Evolutionary conservation across 2,797 vertebrate genomes (phyloP).

Genomic region (Columba guinea): DNA sequence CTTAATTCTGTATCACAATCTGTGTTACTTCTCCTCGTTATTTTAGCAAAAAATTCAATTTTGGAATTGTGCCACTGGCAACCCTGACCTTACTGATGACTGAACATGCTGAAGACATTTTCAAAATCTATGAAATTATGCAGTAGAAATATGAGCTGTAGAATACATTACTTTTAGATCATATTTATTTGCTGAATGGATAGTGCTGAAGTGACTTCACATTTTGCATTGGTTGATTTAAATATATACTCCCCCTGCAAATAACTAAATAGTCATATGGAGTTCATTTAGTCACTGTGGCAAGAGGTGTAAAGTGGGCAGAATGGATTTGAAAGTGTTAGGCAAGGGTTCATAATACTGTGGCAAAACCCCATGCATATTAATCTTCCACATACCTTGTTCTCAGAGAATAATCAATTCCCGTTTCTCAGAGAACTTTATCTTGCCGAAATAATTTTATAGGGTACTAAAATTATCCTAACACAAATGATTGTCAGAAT

Average conservation of each 20-base stretch:
- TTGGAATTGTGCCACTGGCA: neutral
- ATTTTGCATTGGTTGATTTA: neutral
- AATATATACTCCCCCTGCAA: neutral
- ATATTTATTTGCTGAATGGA: neutral
- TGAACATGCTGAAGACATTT: neutral
- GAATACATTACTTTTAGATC: neutral
- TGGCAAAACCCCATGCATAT: neutral
- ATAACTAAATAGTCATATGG: neutral
- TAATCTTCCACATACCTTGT: neutral
- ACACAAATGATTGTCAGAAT: conserved; percentile 21
- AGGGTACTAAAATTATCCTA: neutral
- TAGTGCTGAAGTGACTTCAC: neutral
- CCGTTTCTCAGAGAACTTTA: neutral
- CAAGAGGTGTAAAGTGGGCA: neutral
- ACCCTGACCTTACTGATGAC: neutral
- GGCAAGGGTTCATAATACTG: neutral
- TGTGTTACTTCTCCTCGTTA: neutral
- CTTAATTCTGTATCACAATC: neutral
- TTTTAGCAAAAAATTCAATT: neutral
- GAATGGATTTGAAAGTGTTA: neutral
- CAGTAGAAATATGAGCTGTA: neutral
- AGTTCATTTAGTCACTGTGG: neutral
- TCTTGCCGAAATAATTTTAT: neutral
- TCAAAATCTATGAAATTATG: neutral
- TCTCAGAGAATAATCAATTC: neutral